Evolutionary conservation across 1,140 invertebrate species (phyloP).

Genomic region (Atta texana): DNA sequence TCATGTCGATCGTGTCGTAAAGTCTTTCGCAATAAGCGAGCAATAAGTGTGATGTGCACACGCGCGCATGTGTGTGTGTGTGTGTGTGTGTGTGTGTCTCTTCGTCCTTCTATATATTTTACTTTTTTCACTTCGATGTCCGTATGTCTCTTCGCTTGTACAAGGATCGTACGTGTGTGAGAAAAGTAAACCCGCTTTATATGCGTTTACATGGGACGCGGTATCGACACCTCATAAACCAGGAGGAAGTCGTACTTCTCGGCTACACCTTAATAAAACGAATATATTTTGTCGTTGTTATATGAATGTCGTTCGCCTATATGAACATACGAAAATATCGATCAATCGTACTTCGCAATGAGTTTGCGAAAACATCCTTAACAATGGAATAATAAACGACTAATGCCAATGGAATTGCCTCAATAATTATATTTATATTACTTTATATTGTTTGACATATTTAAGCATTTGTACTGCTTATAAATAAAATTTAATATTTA

Average conservation of each 20-base stretch:
- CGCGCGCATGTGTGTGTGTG: background rate
- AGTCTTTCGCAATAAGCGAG: slow-evolving; percentile 51
- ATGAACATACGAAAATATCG: slow-evolving; percentile 64
- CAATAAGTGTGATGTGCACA: slow-evolving; percentile 47
- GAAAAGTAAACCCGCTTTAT: slow-evolving; percentile 68
- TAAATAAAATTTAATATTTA: background rate
- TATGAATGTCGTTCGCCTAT: slow-evolving; percentile 4
- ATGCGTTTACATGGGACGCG: slow-evolving; percentile 68
- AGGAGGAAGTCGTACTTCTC: slow-evolving; percentile 72
- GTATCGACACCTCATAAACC: slow-evolving; percentile 75
- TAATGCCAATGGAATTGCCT: background rate
- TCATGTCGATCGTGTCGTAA: slow-evolving; percentile 20
- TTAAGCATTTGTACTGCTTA: background rate
- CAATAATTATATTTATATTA: slow-evolving; percentile 34
- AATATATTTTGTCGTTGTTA: slow-evolving; percentile 61
- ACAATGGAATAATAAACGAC: slow-evolving; percentile 15
- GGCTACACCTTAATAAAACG: slow-evolving; percentile 69
- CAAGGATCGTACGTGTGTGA: slow-evolving; percentile 37
- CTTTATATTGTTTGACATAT: background rate
- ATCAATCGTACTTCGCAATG: slow-evolving; percentile 32
- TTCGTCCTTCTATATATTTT: slow-evolving; percentile 57
- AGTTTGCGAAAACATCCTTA: slow-evolving; percentile 29
- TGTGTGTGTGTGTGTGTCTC: background rate
- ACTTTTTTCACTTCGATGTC: slow-evolving; percentile 21
- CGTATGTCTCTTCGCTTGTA: slow-evolving; percentile 46